These are phyloP conservation scores for Donacobius atricapilla DNA, from an alignment of 2,113 vertebrate genomes.

Conservation along the genomic window DNA sequence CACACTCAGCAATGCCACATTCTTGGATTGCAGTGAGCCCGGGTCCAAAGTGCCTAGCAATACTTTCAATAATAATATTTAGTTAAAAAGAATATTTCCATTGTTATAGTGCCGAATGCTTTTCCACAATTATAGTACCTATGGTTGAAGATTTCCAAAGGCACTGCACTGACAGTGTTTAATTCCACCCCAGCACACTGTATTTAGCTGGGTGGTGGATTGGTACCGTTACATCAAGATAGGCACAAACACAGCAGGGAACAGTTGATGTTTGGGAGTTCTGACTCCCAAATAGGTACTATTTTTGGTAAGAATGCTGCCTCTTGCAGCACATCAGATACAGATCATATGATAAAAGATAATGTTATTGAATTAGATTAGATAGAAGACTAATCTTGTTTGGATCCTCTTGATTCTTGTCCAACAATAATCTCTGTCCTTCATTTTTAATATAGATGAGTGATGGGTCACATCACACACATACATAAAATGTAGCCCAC, in stretches of 20 bases:
- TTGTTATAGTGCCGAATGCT: background rate
- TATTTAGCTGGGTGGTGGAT: background rate
- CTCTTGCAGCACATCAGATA: background rate
- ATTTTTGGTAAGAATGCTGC: background rate
- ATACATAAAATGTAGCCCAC: too few species aligned
- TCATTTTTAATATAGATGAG: background rate
- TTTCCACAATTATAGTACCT: background rate
- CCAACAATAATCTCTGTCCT: background rate
- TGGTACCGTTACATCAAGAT: background rate
- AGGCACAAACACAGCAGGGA: background rate
- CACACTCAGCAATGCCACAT: background rate
- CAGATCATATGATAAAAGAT: background rate
- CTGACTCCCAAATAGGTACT: background rate
- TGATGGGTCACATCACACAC: too few species aligned
- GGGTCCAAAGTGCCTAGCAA: background rate
- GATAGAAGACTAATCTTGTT: background rate
- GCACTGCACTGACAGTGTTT: background rate
- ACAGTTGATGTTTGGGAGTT: background rate
- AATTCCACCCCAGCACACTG: background rate
- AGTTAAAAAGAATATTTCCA: background rate
- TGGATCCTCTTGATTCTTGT: background rate
- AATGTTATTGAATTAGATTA: background rate
- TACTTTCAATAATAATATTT: background rate
- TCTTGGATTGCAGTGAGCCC: fast-evolving
- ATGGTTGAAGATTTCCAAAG: background rate